Conservation (phyloP, 2,113 vertebrate species). For the Sylvia atricapilla region DNA sequence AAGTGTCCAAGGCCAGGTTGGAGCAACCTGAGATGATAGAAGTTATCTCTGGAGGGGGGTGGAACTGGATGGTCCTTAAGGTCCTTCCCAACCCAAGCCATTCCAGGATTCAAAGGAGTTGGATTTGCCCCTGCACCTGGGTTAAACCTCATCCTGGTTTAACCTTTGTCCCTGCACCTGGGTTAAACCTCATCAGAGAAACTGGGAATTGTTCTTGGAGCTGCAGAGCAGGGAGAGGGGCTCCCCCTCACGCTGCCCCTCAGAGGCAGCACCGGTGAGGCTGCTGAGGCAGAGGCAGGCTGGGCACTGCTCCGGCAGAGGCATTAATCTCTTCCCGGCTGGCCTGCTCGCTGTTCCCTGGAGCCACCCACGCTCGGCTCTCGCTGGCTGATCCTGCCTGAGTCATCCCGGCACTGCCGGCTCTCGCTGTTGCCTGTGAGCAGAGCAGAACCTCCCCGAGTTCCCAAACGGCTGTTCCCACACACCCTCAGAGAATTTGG, state of each 20-base stretch:
- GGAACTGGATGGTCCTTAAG: too few relatives aligned
- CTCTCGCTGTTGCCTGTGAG: background rate
- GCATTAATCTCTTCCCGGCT: accelerated
- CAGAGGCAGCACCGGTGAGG: background rate
- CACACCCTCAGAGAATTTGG: accelerated
- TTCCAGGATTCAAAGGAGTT: background rate
- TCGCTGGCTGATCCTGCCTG: background rate
- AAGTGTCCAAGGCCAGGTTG: background rate
- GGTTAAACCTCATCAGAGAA: background rate
- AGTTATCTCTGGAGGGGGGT: background rate
- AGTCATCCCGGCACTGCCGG: slow-evolving; percentile 5
- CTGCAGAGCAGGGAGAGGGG: background rate
- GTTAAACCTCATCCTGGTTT: background rate
- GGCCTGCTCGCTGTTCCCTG: background rate
- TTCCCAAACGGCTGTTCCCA: background rate
- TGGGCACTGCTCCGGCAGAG: background rate
- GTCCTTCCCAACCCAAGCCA: background rate
- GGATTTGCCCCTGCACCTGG: background rate
- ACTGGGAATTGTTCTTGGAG: background rate
- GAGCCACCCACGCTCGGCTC: background rate
- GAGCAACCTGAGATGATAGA: background rate
- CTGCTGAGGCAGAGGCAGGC: background rate
- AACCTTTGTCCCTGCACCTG: background rate
- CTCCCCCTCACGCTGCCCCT: background rate
- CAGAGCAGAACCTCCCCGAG: background rate